Conservation (phyloP, 2,888 invertebrate genomes). For the Macrosoma leucophasiata region DNA sequence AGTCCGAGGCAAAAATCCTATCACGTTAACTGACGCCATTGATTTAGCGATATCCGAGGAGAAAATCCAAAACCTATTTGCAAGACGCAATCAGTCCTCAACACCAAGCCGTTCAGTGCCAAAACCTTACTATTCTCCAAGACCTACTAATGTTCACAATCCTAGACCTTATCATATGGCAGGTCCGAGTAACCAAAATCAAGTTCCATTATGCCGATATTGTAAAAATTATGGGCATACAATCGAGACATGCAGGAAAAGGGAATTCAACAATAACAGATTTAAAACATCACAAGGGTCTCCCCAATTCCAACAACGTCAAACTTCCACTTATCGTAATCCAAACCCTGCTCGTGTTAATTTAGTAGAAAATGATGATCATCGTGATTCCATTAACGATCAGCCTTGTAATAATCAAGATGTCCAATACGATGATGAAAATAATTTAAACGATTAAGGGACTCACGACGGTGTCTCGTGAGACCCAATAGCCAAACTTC, state of each 20-base stretch:
- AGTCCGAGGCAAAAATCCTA: slow-evolving; percentile 17
- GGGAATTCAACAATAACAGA: slow-evolving; percentile 20
- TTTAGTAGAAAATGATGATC: neutral
- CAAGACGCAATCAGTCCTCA: neutral
- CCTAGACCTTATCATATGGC: neutral
- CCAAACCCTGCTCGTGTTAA: neutral
- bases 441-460: slow-evolving; percentile 9
- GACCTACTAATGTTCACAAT: neutral
- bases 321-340: slow-evolving; percentile 3
- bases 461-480: slow-evolving; percentile 14
- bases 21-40: slow-evolving; percentile 17
- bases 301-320: neutral
- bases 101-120: neutral
- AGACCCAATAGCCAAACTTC: no score
- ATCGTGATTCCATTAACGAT: slow-evolving; percentile 1
- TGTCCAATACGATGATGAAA: slow-evolving; percentile 6
- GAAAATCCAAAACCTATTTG: slow-evolving; percentile 5
- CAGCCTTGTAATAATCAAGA: neutral
- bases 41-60: slow-evolving; percentile 16
- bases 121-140: neutral
- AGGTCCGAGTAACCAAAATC: neutral
- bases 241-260: slow-evolving; percentile 15
- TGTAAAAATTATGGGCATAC: slow-evolving; percentile 14
- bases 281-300: neutral
- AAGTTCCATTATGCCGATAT: slow-evolving; percentile 14